Base-by-base conservation (phyloP, 2,888 invertebrate genomes). In the Sicus ferrugineus region DNA sequence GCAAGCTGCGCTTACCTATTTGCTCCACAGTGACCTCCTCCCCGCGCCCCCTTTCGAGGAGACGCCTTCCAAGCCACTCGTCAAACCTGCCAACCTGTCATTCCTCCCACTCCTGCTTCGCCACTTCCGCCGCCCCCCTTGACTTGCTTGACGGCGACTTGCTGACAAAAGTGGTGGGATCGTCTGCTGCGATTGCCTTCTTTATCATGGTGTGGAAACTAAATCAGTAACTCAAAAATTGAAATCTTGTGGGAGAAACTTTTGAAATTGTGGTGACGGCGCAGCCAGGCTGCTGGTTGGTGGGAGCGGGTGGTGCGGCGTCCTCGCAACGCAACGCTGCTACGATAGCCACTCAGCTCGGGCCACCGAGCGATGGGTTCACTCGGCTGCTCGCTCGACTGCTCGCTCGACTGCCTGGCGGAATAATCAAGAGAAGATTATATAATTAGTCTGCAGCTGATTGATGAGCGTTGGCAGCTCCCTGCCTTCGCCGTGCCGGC, bases 361-460 rank as follows among this genome's bases (percentile, higher is more conserved):
- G 31, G 42, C 9, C 26, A 21, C 30, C 19, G 31, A 16, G n/a
- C 19, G 62, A 62, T 31, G 16, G 14, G 46, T 14, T 38, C 14
- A 7, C 28, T 54, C 52, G 46, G 64, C 28, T 52, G 23, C 50
- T n/a, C n/a, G n/a, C n/a, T n/a, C n/a, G n/a, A n/a, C n/a, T n/a
- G n/a, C n/a, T n/a, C n/a, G n/a, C n/a, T 30, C 64, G 19, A 21
- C 42, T 23, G 50, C 52, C 52, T 23, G 70, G 76, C 76, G 76
- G 79, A 80, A 83, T 81, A 81, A 81, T 83, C 82, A 83, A 81
- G 81, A 83, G 82, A 77, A 83, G 83, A 83, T 83, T 83, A 83
- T 83, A 82, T 84, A 83, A 83, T 84, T 83, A 83, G 83, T 84
- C 84, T 84, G 84, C 78, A 81, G 78, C 82, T 83, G 83, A 83